phyloP scores from a whole-genome alignment of 2,888 invertebrate genomes.

The Macrosiphum euphorbiae region DNA sequence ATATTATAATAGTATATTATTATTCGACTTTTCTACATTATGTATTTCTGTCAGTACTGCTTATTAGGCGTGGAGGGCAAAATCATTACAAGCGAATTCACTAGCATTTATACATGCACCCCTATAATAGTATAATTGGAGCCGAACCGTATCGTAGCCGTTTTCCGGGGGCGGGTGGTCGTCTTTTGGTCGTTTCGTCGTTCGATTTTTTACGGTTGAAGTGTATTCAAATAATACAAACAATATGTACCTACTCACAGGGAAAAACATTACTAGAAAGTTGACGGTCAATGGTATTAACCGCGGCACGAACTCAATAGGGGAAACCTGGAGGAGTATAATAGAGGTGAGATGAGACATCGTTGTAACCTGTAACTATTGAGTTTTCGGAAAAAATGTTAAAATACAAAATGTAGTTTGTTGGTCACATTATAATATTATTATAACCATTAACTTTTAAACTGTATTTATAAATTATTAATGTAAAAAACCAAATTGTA shows the following conservation, averaged over 20 bases:
- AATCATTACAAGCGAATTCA: background rate
- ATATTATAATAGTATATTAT: background rate
- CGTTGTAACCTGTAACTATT: too few relatives aligned
- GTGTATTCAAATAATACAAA: background rate
- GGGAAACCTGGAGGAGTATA: too few relatives aligned
- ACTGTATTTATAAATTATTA: too few relatives aligned
- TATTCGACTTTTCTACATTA: background rate
- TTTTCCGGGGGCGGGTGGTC: background rate
- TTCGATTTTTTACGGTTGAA: background rate
- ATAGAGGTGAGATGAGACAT: too few relatives aligned
- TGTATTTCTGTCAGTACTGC: background rate
- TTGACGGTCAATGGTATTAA: background rate
- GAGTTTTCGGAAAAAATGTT: too few relatives aligned
- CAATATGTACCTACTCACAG: background rate
- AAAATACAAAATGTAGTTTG: too few relatives aligned
- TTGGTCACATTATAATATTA: too few relatives aligned
- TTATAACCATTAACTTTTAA: too few relatives aligned
- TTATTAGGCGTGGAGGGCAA: too few relatives aligned
- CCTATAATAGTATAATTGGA: background rate
- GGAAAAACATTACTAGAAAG: background rate
- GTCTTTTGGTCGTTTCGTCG: background rate
- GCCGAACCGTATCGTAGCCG: background rate
- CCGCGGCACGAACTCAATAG: background rate
- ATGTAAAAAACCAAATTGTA: too few relatives aligned
- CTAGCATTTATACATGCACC: background rate